phyloP scores from a whole-genome alignment of 2,113 vertebrate genomes.

The Serinus canaria region DNA sequence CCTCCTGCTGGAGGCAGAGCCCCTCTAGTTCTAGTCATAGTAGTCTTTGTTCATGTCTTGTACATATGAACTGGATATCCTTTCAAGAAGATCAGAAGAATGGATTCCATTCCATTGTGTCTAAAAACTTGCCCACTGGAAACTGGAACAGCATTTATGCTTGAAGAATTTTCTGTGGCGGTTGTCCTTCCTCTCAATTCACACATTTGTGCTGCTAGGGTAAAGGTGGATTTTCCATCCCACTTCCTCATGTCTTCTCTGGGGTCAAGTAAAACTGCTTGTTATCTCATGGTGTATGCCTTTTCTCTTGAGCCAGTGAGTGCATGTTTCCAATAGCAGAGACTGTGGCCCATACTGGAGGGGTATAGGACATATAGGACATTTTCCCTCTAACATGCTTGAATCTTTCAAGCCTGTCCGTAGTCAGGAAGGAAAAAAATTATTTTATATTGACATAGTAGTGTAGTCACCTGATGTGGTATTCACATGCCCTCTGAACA shows the following conservation, averaged over 20 bases:
- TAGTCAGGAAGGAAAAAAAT: not conserved
- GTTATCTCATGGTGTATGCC: not conserved
- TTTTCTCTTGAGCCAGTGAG: accelerated
- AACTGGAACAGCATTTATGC: not conserved
- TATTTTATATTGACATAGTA: not conserved
- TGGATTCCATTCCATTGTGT: not conserved
- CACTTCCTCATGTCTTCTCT: not conserved
- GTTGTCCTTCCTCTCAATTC: not conserved
- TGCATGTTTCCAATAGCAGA: not conserved
- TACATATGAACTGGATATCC: not conserved
- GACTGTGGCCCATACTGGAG: not conserved
- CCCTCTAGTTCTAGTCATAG: not conserved
- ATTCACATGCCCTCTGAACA: too few species aligned
- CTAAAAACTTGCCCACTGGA: not conserved
- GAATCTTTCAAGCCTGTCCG: accelerated
- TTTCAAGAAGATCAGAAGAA: not conserved
- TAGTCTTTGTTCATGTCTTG: not conserved
- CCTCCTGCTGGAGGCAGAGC: not conserved
- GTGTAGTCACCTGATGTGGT: not conserved
- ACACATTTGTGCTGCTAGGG: not conserved
- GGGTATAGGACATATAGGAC: not conserved
- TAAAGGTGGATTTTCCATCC: not conserved
- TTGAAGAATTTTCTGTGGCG: not conserved
- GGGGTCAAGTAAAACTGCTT: not conserved
- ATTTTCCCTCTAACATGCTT: not conserved